Base-by-base conservation (phyloP, 1,140 invertebrate genomes). In the Achatina immaculata region DNA sequence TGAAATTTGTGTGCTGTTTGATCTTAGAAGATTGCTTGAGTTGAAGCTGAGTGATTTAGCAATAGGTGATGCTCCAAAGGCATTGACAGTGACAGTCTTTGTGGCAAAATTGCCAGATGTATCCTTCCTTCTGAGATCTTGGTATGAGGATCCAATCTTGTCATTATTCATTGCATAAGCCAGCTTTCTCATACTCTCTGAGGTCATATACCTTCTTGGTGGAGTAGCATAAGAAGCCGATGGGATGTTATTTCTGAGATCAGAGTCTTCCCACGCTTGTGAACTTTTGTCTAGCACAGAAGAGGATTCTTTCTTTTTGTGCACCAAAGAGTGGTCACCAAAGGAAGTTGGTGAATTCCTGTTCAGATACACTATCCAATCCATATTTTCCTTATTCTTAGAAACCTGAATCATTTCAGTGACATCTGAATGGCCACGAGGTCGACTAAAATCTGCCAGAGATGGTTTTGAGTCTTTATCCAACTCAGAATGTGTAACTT, bases 341-440 rank as follows among this genome's bases (percentile, higher is more conserved):
- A 9, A 34, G 4, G 45, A 58, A 36, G 69, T 48, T 14, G 81
- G 55, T 0, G 82, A 82, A 78, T 85, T 88, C 79, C 87, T 82
- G 42, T 87, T 88, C 0, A 85, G 76, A 78, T 88, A 88, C 48
- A 88, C 87, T n/a, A 87, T 40, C 87, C 87, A 88, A 74, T 88
- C 85, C 40, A 87, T 77, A 83, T 85, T 86, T 36, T 86, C 85
- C 19, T 78, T 68, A 28, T 79, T 73, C 19, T 45, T 38, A 3
- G 82, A 42, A 4, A 34, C 36, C 34, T 55, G 21, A 40, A 45
- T 40, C 16, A 71, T 24, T 45, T 78, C 74, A 19, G 75, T 68
- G n/a, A 80, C 80, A 62, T 86, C 85, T 11, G 80, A 79, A 42
- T 78, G 76, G 74, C 69, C 78, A 24, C 81, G 80, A n/a, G 76